These are phyloP conservation scores for Lepeophtheirus nordmannii DNA, from an alignment of 2,888 invertebrate species.

Conservation along the genomic window DNA sequence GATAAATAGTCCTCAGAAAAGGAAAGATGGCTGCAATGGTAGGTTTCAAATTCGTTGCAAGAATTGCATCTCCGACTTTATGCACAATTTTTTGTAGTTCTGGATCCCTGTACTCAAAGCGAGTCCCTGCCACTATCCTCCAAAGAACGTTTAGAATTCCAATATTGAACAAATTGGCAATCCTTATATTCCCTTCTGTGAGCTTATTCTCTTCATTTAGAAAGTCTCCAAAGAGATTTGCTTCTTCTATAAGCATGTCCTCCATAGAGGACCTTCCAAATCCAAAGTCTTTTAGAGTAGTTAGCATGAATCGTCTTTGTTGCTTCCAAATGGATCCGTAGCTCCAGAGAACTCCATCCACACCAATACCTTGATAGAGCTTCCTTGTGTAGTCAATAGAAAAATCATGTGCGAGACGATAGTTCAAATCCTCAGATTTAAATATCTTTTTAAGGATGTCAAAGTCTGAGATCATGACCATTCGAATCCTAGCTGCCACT, in stretches of 20 bases:
- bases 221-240: not conserved
- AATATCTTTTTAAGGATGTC: not conserved
- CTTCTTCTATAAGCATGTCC: constrained; percentile 51
- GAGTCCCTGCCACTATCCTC: constrained; percentile 18
- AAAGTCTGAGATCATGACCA: not conserved
- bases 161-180: constrained; percentile 38
- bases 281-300: constrained; percentile 63
- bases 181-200: constrained; percentile 38
- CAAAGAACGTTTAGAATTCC: constrained; percentile 53
- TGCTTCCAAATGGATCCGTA: constrained; percentile 58
- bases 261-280: constrained; percentile 63
- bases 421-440: constrained; percentile 1
- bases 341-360: constrained; percentile 47
- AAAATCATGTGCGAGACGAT: not conserved
- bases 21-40: not conserved
- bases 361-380: not conserved
- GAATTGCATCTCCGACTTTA: constrained; percentile 2
- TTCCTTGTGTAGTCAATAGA: not conserved
- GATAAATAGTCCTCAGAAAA: constrained; percentile 11
- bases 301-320: constrained; percentile 56
- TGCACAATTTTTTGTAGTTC: not conserved
- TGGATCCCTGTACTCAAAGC: constrained; percentile 16
- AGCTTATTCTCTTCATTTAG: constrained; percentile 30
- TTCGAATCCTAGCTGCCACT: not conserved
- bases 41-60: not conserved